phyloP scores from a whole-genome alignment of 1,140 invertebrate species.

The Adoxophyes honmai region DNA sequence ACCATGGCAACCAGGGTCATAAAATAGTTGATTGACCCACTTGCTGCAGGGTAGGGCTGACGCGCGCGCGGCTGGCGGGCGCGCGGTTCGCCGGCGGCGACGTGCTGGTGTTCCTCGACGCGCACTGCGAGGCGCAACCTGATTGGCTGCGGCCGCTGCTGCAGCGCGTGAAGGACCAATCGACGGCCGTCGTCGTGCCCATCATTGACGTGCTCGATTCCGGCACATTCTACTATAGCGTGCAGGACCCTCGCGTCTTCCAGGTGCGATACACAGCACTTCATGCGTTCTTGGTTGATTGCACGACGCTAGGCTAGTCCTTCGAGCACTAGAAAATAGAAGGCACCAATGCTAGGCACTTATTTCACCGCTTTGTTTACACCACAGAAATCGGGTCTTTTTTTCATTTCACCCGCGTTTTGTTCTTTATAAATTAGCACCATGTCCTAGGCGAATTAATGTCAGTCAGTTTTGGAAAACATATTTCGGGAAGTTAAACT shows the following conservation, averaged over 20 bases:
- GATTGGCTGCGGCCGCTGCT: constrained; percentile 93
- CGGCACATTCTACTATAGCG: constrained; percentile 62
- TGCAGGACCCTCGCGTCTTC: constrained; percentile 83
- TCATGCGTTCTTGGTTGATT: not conserved
- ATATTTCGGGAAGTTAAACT: too few species aligned
- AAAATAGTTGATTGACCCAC: too few species aligned
- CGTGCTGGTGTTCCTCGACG: constrained; percentile 94
- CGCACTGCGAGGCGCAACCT: constrained; percentile 92
- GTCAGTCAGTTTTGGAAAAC: too few species aligned
- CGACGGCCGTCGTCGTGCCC: constrained; percentile 89
- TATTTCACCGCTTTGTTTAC: too few species aligned
- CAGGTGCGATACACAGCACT: constrained; percentile 83
- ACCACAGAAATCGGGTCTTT: too few species aligned
- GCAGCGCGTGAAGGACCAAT: constrained; percentile 88
- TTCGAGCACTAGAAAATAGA: too few species aligned
- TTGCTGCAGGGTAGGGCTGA: constrained; percentile 52
- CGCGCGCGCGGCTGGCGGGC: constrained; percentile 80
- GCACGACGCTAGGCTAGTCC: too few species aligned
- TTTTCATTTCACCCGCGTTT: too few species aligned
- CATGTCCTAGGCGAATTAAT: too few species aligned
- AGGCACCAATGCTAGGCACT: too few species aligned
- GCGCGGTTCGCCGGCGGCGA: constrained; percentile 82
- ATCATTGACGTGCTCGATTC: constrained; percentile 94
- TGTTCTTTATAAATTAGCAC: too few species aligned
- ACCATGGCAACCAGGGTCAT: too few species aligned